These are phyloP conservation scores for Protosalanx chinensis DNA, from an alignment of 2,797 vertebrate species.

Conservation along the genomic window DNA sequence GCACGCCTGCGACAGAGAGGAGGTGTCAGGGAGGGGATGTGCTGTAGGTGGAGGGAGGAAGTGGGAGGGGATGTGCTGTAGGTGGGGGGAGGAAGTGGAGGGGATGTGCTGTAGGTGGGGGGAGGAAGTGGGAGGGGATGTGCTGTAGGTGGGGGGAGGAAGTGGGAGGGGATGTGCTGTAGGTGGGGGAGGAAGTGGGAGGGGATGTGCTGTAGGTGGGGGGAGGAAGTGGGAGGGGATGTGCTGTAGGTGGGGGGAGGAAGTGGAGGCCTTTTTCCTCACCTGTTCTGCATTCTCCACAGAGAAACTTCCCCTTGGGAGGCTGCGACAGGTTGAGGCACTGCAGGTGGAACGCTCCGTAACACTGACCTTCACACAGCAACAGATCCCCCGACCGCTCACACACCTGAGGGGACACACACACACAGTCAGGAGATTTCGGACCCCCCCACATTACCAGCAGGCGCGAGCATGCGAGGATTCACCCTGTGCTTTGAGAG, in stretches of 20 bases:
- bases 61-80: too few species aligned
- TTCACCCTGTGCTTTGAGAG: background rate
- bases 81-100: background rate
- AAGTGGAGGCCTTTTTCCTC: constrained; percentile 12
- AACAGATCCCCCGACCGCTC: constrained; percentile 92
- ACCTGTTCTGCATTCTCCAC: constrained; percentile 93
- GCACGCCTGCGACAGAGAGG: constrained; percentile 74
- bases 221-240: background rate
- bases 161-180: background rate
- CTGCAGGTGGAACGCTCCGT: constrained; percentile 92
- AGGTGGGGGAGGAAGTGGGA: background rate
- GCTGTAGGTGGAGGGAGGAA: background rate
- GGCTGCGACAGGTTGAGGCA: constrained; percentile 88
- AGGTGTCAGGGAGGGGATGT: too few species aligned
- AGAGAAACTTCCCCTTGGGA: constrained; percentile 91
- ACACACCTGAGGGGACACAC: constrained; percentile 78
- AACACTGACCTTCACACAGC: constrained; percentile 95
- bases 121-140: too few species aligned
- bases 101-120: too few species aligned
- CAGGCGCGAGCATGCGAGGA: too few species aligned
- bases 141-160: too few species aligned
- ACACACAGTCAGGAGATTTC: constrained; percentile 4
- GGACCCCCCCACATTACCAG: too few species aligned
- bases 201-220: too few species aligned
- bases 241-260: too few species aligned